phyloP scores from a whole-genome alignment of 2,888 invertebrate genomes.

The Clunio marinus region DNA sequence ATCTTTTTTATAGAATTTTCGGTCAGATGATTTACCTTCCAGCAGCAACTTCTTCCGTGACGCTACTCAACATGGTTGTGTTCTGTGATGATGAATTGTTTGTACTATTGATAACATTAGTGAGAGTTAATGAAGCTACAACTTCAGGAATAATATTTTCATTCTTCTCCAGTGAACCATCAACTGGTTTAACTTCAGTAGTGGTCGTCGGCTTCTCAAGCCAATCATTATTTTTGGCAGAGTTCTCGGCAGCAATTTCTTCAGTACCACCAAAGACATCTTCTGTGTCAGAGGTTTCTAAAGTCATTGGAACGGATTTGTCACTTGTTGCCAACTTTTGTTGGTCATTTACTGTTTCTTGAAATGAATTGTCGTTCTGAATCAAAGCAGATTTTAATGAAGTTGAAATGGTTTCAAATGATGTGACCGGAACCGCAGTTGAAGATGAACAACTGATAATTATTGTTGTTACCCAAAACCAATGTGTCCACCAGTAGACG shows the following conservation, averaged over 20 bases:
- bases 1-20: neutral
- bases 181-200: neutral
- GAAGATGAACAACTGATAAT: neutral
- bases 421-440: slow-evolving; percentile 18
- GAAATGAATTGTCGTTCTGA: slow-evolving; percentile 30
- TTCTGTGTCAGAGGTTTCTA: slow-evolving; percentile 27
- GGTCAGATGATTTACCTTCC: neutral
- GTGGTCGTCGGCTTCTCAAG: neutral
- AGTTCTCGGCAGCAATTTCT: slow-evolving; percentile 4
- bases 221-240: slow-evolving; percentile 12
- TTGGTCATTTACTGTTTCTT: slow-evolving; percentile 24
- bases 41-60: slow-evolving; percentile 13
- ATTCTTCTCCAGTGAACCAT: slow-evolving; percentile 3
- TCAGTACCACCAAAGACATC: slow-evolving; percentile 17
- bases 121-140: neutral
- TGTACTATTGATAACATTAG: slow-evolving; percentile 31
- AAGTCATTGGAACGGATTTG: slow-evolving; percentile 18
- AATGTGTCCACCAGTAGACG: slow-evolving; percentile 83
- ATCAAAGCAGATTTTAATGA: slow-evolving; percentile 26
- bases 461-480: slow-evolving; percentile 74
- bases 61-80: slow-evolving; percentile 24
- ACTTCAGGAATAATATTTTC: neutral
- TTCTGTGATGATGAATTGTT: neutral
- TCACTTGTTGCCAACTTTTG: slow-evolving; percentile 16
- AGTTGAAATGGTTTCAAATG: slow-evolving; percentile 33